Conservation (phyloP, 2,113 vertebrate genomes). For the Percopsis transmontana region DNA sequence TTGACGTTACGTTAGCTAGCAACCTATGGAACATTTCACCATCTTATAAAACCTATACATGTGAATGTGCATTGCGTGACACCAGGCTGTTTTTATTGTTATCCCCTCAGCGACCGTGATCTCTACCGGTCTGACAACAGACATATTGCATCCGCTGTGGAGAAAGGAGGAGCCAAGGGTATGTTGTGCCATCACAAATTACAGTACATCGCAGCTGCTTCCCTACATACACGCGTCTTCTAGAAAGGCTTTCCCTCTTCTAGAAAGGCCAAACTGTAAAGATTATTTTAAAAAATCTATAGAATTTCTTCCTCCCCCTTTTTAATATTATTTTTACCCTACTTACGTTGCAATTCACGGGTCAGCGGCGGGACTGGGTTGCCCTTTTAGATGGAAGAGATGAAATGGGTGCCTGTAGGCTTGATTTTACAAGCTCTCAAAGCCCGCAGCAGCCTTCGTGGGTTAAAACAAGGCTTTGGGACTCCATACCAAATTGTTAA, state of each 20-base stretch:
- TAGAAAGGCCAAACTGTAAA: not conserved
- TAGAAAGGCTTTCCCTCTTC: too few species aligned
- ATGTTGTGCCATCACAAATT: not conserved
- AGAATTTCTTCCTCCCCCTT: too few species aligned
- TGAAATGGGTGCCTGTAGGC: too few species aligned
- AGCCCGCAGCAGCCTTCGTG: too few species aligned
- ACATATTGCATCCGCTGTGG: constrained; percentile 18
- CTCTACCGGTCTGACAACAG: constrained; percentile 75
- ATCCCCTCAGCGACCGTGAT: constrained; percentile 69
- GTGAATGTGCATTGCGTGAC: not conserved
- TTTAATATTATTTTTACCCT: not conserved
- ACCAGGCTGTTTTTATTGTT: too few species aligned
- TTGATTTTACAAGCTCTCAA: too few species aligned
- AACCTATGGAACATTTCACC: too few species aligned
- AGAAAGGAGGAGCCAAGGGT: constrained; percentile 28
- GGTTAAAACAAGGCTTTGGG: too few species aligned
- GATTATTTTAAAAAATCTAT: not conserved
- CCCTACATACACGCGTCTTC: not conserved
- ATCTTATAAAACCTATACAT: not conserved
- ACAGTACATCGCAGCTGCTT: not conserved
- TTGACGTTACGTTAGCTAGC: not conserved
- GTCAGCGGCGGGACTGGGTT: too few species aligned
- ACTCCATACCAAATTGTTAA: too few species aligned
- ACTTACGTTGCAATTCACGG: too few species aligned
- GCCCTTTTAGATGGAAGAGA: too few species aligned